Conservation (phyloP, 2,797 vertebrate species). For the Enteromius trimaculatus region DNA sequence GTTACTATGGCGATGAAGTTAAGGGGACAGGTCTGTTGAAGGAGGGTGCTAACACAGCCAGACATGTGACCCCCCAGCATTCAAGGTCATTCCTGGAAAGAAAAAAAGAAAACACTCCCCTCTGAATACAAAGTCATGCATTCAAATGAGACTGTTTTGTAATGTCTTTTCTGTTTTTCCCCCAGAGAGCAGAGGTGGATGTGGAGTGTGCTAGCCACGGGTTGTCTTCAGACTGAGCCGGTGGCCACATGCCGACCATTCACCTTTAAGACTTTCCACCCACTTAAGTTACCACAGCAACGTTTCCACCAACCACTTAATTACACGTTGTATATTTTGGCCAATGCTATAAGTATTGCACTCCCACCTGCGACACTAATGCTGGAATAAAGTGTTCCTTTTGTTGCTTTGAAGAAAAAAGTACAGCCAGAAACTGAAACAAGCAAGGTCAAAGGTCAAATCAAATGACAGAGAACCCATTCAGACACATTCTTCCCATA, state of each 20-base stretch:
- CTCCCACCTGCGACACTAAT: constrained; percentile 29
- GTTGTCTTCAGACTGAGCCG: constrained; percentile 52
- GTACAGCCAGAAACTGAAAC: neutral
- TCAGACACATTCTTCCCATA: constrained; percentile 1
- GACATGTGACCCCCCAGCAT: constrained; percentile 66
- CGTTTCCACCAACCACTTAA: constrained; percentile 55
- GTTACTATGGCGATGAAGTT: constrained; percentile 46
- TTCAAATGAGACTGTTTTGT: constrained; percentile 47
- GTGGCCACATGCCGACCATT: constrained; percentile 42
- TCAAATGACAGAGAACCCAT: neutral
- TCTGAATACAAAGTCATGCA: constrained; percentile 43
- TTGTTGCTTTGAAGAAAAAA: constrained; percentile 1
- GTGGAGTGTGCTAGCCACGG: constrained; percentile 35
- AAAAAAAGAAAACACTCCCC: constrained; percentile 26
- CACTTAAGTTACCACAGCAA: constrained; percentile 58
- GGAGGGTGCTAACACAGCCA: constrained; percentile 71
- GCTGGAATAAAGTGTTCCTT: neutral
- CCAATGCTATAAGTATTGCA: constrained; percentile 39
- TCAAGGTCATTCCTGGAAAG: constrained; percentile 69
- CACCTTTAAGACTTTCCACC: constrained; percentile 55
- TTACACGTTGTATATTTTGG: constrained; percentile 46
- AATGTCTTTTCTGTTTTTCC: constrained; percentile 37
- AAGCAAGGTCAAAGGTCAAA: constrained; percentile 18
- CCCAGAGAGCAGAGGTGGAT: constrained; percentile 33
- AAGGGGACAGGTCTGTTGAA: constrained; percentile 50